phyloP scores from a whole-genome alignment of 2,113 vertebrate genomes.

The Phalacrocorax carbo region DNA sequence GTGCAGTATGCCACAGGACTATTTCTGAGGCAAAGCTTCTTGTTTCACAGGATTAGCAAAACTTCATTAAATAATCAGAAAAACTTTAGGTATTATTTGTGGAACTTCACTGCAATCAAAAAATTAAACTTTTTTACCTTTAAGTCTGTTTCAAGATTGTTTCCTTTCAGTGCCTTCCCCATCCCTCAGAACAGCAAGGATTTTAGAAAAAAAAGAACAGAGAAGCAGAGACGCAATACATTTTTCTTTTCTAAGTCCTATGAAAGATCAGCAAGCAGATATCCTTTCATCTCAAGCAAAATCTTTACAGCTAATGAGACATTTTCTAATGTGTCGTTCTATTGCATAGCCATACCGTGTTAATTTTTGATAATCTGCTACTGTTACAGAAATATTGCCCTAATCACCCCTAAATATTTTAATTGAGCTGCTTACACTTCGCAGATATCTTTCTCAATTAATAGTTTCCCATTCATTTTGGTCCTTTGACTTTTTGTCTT shows the following conservation, averaged over 20 bases:
- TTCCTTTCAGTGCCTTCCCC: not conserved
- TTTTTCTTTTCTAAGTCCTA: not conserved
- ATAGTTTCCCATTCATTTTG: constrained; percentile 2
- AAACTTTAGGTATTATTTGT: not conserved
- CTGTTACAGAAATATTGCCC: not conserved
- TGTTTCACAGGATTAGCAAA: not conserved
- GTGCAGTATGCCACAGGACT: not conserved
- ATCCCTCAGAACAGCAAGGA: not conserved
- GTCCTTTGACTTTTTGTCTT: constrained; percentile 21
- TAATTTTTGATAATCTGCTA: not conserved
- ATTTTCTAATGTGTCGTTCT: not conserved
- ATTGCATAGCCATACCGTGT: not conserved
- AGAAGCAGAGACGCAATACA: not conserved
- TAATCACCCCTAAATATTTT: not conserved
- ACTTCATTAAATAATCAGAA: not conserved
- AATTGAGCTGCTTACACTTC: not conserved
- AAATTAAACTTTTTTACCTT: not conserved
- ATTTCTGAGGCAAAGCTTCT: not conserved
- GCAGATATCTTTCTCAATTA: not conserved
- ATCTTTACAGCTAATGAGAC: not conserved
- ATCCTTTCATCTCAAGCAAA: not conserved
- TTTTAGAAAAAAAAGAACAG: not conserved
- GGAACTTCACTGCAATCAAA: not conserved
- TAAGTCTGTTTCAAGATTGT: not conserved
- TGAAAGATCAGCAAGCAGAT: not conserved